Conservation (phyloP, 2,888 invertebrate species). For the Orthonevra nobilis region DNA sequence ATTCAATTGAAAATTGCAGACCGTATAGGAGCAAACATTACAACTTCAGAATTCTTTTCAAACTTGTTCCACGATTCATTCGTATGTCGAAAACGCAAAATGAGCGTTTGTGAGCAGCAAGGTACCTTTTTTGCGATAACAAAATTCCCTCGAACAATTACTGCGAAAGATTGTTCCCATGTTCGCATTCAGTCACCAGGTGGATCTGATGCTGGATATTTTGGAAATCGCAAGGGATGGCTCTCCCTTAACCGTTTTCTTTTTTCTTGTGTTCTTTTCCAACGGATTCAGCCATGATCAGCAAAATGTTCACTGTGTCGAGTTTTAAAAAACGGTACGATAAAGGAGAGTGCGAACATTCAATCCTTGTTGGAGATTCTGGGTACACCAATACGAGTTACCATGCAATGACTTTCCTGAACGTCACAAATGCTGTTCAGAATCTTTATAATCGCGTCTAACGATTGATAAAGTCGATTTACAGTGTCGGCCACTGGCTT, state of each 20-base stretch:
- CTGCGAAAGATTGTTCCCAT: constrained; percentile 70
- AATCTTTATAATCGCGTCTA: too few relatives aligned
- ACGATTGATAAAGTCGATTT: too few relatives aligned
- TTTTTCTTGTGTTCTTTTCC: neutral
- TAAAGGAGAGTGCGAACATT: neutral
- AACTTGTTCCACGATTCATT: constrained; percentile 2
- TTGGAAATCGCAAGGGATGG: constrained; percentile 71
- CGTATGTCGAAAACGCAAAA: too few relatives aligned
- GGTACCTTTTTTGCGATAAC: too few relatives aligned
- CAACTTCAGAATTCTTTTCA: neutral
- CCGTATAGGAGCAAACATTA: neutral
- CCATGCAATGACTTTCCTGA: too few relatives aligned
- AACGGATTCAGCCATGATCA: neutral
- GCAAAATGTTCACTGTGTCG: neutral
- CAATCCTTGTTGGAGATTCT: neutral
- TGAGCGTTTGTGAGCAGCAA: too few relatives aligned
- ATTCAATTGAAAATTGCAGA: constrained; percentile 9
- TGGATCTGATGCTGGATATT: constrained; percentile 73
- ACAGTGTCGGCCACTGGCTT: too few relatives aligned
- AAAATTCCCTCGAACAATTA: too few relatives aligned
- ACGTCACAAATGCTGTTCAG: too few relatives aligned
- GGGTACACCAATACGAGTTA: neutral
- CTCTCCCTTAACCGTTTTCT: constrained; percentile 57
- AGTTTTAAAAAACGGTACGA: neutral
- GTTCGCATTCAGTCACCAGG: constrained; percentile 74